Evolutionary conservation across 2,888 invertebrate genomes (phyloP), one percentile per base, ranked within the genome.

Genomic region (Rhogogaster chlorosoma): DNA sequence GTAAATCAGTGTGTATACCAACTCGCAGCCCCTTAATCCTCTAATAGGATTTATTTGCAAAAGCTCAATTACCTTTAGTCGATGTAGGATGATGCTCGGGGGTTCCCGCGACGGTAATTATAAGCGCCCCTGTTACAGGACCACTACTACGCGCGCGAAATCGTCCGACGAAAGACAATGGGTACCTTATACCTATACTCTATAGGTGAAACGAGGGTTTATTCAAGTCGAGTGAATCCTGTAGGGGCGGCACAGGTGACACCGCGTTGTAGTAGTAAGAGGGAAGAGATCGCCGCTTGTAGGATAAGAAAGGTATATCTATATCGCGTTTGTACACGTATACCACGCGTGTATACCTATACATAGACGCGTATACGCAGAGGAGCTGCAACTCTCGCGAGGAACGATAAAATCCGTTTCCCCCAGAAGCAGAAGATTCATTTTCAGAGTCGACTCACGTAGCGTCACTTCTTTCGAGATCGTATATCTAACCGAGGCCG

Each of bases 1-100:
- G n/a, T 18, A 7, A 53, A n/a, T 3, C 26, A 26, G 61, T 4
- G 3, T 61, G 5, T 22, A 26, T 26, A 22, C 12, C 2, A 22
- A 26, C 26, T 22, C 10, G 26, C 2, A 12, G 26, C 91, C 90
- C 90, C 89, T 89, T 91, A 92, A 93, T 92, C 93, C 92, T 91
- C 90, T 93, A 93, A 93, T 93, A 92, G 93, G 93, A 93, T 93
- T 93, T 93, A 93, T 92, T 90, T 91, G 91, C 90, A 91, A 89
- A 91, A 90, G 92, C 93, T 92, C 93, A 91, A 93, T 93, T 93
- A 92, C 91, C 91, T 91, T 53, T 22, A 73, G 49, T 84, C 83
- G 67, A 70, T 36, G 32, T 70, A 38, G 83, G 22, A 67, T 18
- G 53, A 32, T 36, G 26, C 57, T 49, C 67, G n/a, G 64, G 45